A percentile compares a stretch with the other conserved stretches of the same genome.
Conservation (phyloP, 2,797 vertebrate species). For the Selene dorsalis region DNA sequence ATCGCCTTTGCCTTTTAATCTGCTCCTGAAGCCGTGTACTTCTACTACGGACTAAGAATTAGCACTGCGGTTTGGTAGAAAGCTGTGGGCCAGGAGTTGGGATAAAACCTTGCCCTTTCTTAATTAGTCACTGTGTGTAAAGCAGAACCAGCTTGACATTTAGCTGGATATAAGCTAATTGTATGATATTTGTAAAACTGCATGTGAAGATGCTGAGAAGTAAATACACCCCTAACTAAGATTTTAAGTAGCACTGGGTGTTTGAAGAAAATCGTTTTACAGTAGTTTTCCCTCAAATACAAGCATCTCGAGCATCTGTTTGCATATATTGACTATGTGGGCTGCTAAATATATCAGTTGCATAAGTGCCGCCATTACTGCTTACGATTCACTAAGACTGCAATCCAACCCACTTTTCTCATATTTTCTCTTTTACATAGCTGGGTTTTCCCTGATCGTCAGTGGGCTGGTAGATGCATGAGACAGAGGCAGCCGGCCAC, state of each 20-base stretch:
- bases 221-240: not conserved
- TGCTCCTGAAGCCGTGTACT: not conserved
- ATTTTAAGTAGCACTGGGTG: not conserved
- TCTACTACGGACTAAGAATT: not conserved
- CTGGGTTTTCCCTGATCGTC: not conserved
- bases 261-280: not conserved
- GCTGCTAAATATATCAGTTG: constrained; percentile 29
- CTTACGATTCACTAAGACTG: not conserved
- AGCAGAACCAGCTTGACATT: not conserved
- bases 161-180: not conserved
- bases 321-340: not conserved
- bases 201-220: not conserved
- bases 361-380: constrained; percentile 12
- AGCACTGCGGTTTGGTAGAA: not conserved
- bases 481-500: not conserved
- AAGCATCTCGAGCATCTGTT: not conserved
- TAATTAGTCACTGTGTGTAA: not conserved
- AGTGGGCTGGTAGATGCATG: constrained; percentile 2
- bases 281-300: not conserved
- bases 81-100: not conserved
- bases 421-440: not conserved
- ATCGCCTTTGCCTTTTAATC: not conserved
- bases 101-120: not conserved
- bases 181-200: not conserved
- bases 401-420: not conserved